phyloP scores from a whole-genome alignment of 2,113 vertebrate species.

The Channa maculata region DNA sequence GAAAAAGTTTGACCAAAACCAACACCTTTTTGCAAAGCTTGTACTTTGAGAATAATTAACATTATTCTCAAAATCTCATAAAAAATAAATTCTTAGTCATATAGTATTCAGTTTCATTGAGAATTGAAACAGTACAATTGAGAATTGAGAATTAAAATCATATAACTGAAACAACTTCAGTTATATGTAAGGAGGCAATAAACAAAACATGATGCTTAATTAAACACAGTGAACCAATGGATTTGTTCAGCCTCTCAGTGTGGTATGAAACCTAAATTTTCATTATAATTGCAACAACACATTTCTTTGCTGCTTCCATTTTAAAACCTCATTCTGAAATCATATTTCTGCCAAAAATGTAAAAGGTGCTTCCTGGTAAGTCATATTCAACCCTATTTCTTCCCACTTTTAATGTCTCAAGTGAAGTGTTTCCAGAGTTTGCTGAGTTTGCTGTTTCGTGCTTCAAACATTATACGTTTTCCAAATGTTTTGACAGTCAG shows the following conservation, averaged over 20 bases:
- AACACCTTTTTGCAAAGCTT: no score
- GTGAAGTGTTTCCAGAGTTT: background rate
- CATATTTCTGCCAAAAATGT: background rate
- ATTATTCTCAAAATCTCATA: no score
- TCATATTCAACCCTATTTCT: background rate
- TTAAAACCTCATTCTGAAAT: no score
- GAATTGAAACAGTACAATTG: no score
- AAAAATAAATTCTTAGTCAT: no score
- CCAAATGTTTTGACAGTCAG: background rate
- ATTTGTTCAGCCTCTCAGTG: constrained; percentile 37
- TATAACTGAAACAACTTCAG: no score
- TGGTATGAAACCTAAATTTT: background rate
- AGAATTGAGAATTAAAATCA: no score
- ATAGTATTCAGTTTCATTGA: no score
- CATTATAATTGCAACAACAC: background rate
- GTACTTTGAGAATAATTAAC: no score
- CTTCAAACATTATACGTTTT: background rate
- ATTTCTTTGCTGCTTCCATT: background rate
- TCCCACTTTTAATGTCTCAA: background rate
- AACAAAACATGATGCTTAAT: no score
- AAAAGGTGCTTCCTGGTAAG: background rate
- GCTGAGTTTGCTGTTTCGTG: constrained; percentile 10
- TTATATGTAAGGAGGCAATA: no score
- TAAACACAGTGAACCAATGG: background rate
- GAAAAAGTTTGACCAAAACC: no score